These are phyloP conservation scores for Byasa hedistus DNA, from an alignment of 2,888 invertebrate species.

Conservation along the genomic window DNA sequence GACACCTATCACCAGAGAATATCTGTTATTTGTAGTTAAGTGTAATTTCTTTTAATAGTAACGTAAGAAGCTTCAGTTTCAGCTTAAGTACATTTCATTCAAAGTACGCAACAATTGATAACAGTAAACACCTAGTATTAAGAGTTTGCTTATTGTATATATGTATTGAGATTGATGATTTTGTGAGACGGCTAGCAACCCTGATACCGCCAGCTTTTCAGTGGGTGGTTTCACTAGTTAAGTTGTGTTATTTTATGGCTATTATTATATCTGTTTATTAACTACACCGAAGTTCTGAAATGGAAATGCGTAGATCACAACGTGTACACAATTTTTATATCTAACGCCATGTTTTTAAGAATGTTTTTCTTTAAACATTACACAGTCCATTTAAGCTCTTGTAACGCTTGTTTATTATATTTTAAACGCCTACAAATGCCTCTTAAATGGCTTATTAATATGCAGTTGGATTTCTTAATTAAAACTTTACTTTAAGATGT, in stretches of 20 bases:
- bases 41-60: no score
- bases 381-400: constrained; percentile 2
- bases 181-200: constrained; percentile 18
- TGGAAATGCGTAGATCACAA: constrained; percentile 17
- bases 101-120: no score
- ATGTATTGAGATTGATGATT: neutral
- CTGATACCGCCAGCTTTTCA: constrained; percentile 17
- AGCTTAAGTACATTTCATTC: no score
- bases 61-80: no score
- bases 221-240: constrained; percentile 28
- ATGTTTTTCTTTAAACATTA: constrained; percentile 1
- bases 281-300: constrained; percentile 31
- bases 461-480: constrained; percentile 21
- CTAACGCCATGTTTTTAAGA: constrained; percentile 2
- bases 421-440: constrained; percentile 23
- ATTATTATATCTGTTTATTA: constrained; percentile 35
- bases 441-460: constrained; percentile 21
- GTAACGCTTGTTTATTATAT: constrained; percentile 23
- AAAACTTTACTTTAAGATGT: constrained; percentile 3
- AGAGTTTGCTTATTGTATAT: neutral
- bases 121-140: no score
- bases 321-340: constrained; percentile 10
- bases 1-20: no score
- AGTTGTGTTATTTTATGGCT: constrained; percentile 34
- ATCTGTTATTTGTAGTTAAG: no score